Evolutionary conservation across 2,888 invertebrate genomes (phyloP).

Genomic region (Platynereis dumerilii): DNA sequence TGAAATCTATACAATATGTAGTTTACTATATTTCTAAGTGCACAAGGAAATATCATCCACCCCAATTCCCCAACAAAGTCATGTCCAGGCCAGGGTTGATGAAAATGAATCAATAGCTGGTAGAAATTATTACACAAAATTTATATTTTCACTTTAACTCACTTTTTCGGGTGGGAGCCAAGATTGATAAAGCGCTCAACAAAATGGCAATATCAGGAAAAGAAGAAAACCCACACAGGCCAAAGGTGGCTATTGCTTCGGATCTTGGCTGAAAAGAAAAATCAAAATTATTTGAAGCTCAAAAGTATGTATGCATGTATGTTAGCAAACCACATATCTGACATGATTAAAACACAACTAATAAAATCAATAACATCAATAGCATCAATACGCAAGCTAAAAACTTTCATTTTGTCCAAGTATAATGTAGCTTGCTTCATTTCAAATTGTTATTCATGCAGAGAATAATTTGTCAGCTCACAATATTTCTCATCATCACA

Average conservation of each 20-base stretch:
- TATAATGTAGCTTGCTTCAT: too few species aligned
- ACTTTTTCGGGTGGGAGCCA: background rate
- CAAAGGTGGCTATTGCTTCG: constrained; percentile 1
- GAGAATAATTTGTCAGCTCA: too few species aligned
- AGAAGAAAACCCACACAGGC: background rate
- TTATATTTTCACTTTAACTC: background rate
- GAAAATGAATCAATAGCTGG: background rate
- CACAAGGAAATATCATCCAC: too few species aligned
- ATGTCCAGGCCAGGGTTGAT: background rate
- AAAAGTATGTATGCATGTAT: background rate
- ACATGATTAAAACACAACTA: too few species aligned
- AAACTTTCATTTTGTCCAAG: too few species aligned
- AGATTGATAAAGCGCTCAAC: background rate
- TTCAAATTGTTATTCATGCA: too few species aligned
- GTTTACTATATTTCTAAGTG: too few species aligned
- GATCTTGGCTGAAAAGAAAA: background rate
- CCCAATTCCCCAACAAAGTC: too few species aligned
- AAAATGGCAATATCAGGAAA: constrained; percentile 7
- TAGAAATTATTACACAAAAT: too few species aligned
- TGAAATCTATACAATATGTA: background rate
- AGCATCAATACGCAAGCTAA: too few species aligned
- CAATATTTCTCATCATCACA: too few species aligned
- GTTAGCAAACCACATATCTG: background rate
- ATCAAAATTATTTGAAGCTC: background rate
- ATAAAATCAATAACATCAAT: too few species aligned